phyloP scores from a whole-genome alignment of 2,888 invertebrate species.

The Agrotis segetum region DNA sequence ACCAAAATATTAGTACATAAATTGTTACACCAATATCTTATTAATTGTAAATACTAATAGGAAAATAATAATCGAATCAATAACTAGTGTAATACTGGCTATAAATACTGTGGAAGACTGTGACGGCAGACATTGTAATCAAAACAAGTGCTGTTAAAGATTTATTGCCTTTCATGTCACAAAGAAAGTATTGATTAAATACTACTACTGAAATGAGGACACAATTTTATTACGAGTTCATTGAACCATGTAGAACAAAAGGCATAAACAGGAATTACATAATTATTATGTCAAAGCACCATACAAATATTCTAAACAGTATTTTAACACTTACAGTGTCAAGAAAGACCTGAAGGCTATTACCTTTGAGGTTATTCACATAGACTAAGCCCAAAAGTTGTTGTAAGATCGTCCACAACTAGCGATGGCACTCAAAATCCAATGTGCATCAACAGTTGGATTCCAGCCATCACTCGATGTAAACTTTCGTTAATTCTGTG shows the following conservation, averaged over 20 bases:
- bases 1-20: slow-evolving; percentile 21
- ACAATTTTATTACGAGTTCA: slow-evolving; percentile 17
- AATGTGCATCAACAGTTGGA: slow-evolving; percentile 87
- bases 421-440: slow-evolving; percentile 89
- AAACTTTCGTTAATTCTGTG: slow-evolving; percentile 77
- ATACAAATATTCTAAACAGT: slow-evolving; percentile 28
- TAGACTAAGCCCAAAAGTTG: slow-evolving; percentile 72
- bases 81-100: slow-evolving; percentile 23
- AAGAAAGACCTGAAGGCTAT: slow-evolving; percentile 55
- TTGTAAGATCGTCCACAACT: slow-evolving; percentile 85
- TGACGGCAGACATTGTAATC: slow-evolving; percentile 14
- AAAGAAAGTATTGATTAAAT: slow-evolving; percentile 49
- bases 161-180: slow-evolving; percentile 27
- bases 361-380: slow-evolving; percentile 67
- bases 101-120: slow-evolving; percentile 36
- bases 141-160: slow-evolving; percentile 35
- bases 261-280: slow-evolving; percentile 14
- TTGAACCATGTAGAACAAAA: not conserved
- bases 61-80: slow-evolving; percentile 6
- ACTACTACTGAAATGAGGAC: slow-evolving; percentile 30
- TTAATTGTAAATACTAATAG: slow-evolving; percentile 16
- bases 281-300: slow-evolving; percentile 8
- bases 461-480: slow-evolving; percentile 88
- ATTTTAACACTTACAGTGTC: slow-evolving; percentile 40
- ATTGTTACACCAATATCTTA: slow-evolving; percentile 16